Evolutionary conservation across 2,113 vertebrate genomes (phyloP).

Genomic region (Crotalus helleri): DNA sequence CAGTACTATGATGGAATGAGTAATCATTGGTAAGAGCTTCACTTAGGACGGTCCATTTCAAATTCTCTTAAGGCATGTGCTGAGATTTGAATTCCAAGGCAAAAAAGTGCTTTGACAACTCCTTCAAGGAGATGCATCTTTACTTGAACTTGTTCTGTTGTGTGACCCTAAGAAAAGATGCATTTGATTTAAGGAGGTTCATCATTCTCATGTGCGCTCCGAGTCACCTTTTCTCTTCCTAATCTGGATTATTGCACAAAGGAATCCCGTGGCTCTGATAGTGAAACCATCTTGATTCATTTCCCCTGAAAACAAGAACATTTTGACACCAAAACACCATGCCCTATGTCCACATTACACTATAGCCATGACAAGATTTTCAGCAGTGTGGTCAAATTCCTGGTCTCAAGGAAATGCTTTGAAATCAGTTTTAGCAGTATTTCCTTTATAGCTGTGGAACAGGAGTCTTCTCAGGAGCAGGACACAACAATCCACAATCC

Average conservation of each 20-base stretch:
- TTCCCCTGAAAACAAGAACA: not conserved
- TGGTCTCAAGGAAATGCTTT: not conserved
- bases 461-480: not conserved
- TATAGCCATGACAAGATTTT: not conserved
- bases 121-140: not conserved
- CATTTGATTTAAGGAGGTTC: not conserved
- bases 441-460: not conserved
- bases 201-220: not conserved
- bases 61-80: not conserved
- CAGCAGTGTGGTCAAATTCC: not conserved
- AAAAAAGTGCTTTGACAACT: not conserved
- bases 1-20: not conserved
- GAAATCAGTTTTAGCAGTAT: not conserved
- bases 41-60: not conserved
- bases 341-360: not conserved
- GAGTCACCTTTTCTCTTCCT: not conserved
- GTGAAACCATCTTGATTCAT: not conserved
- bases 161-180: not conserved
- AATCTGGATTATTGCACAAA: not conserved
- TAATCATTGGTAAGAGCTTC: not conserved
- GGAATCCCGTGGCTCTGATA: not conserved
- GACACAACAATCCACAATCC: not conserved
- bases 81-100: not conserved
- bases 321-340: not conserved
- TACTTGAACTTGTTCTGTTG: not conserved